Percentiles rank a stretch among this genome's conserved stretches.
These are phyloP conservation scores for Oreochromis mossambicus DNA, from an alignment of 2,797 vertebrate species.

Conservation along the genomic window DNA sequence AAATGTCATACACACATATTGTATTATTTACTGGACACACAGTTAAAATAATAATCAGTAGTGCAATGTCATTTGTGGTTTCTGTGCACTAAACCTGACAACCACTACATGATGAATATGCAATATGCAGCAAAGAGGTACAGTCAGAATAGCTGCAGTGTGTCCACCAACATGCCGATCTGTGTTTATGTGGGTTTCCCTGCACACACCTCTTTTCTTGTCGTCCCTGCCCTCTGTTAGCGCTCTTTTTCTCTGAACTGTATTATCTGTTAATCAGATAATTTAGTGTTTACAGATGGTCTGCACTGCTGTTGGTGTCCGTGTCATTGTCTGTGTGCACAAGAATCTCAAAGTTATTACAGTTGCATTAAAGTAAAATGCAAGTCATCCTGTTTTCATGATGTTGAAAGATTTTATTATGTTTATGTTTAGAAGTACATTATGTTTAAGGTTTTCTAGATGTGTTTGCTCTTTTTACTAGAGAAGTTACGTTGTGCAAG, in stretches of 20 bases:
- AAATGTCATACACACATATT: too few relatives aligned
- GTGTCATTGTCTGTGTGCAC: background rate
- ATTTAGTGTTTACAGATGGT: conserved; percentile 57
- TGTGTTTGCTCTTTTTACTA: too few relatives aligned
- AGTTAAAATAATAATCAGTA: background rate
- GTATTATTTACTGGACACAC: background rate
- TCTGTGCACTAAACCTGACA: background rate
- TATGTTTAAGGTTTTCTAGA: too few relatives aligned
- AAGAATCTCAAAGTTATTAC: conserved; percentile 34
- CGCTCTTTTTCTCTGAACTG: conserved; percentile 2
- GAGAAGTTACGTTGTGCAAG: too few relatives aligned
- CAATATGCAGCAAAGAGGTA: background rate
- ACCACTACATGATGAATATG: background rate
- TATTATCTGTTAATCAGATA: conserved; percentile 50
- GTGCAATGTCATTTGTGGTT: background rate
- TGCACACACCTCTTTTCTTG: background rate
- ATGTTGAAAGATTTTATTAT: too few relatives aligned
- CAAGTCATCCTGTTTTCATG: background rate
- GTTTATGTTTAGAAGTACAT: too few relatives aligned
- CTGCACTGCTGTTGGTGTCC: conserved; percentile 26
- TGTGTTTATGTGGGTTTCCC: background rate
- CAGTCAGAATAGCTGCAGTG: background rate
- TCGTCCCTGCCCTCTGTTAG: background rate
- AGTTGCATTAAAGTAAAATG: conserved; percentile 7
- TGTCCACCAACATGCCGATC: background rate